A percentile compares a stretch with the other conserved stretches of the same genome.
Evolutionary conservation across 2,113 vertebrate species (phyloP).

Genomic region (Meles meles): DNA sequence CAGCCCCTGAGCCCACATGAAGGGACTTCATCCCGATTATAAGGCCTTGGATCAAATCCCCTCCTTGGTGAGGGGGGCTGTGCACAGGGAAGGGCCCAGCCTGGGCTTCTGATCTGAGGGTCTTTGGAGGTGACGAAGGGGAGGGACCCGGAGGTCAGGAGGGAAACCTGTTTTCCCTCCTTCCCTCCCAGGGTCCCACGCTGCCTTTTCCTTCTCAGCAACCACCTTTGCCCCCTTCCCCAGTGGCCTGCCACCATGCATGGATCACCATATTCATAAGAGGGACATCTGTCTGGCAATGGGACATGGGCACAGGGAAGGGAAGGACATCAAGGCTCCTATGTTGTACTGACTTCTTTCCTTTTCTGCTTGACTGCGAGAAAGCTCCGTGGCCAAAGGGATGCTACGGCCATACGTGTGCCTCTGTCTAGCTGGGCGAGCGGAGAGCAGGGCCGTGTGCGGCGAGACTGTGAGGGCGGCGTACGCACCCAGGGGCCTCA

Average conservation of each 20-base stretch:
- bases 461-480: fast-evolving
- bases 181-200: neutral
- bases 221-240: fast-evolving
- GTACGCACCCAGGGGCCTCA: fast-evolving
- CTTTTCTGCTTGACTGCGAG: neutral
- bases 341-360: neutral
- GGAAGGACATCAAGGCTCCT: neutral
- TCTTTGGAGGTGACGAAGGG: neutral
- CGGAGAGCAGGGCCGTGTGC: fast-evolving
- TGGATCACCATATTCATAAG: neutral
- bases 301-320: fast-evolving
- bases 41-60: neutral
- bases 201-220: neutral
- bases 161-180: too few relatives aligned
- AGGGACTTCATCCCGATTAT: neutral
- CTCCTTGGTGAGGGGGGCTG: neutral
- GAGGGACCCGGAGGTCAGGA: too few relatives aligned
- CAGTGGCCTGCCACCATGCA: neutral
- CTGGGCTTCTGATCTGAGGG: neutral
- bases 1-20: neutral
- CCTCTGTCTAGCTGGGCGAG: neutral
- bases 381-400: neutral
- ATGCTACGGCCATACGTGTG: fast-evolving
- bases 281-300: neutral
- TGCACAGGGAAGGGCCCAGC: neutral